These are phyloP conservation scores for Lypha dubia DNA, from an alignment of 2,888 invertebrate genomes.

Conservation along the genomic window DNA sequence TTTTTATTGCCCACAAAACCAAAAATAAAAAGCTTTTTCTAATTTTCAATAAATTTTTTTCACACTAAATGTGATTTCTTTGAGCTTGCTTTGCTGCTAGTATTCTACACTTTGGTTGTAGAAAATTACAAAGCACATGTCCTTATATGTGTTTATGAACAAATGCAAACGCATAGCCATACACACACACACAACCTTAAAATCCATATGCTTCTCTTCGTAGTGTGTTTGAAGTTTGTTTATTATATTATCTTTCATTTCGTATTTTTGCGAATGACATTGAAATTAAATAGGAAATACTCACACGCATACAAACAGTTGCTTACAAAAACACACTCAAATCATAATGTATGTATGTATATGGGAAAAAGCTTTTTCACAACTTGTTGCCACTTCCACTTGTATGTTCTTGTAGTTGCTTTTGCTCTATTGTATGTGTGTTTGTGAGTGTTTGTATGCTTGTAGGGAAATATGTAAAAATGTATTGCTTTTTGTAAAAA, in stretches of 20 bases:
- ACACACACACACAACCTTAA: slow-evolving; percentile 28
- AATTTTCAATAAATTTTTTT: too few relatives aligned
- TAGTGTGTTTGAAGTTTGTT: slow-evolving; percentile 8
- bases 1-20: too few relatives aligned
- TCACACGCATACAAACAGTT: not conserved
- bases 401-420: slow-evolving; percentile 14
- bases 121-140: not conserved
- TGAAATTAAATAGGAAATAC: slow-evolving; percentile 55
- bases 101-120: not conserved
- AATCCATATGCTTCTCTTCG: slow-evolving; percentile 52
- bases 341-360: too few relatives aligned
- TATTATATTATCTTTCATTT: slow-evolving; percentile 29
- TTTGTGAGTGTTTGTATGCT: not conserved
- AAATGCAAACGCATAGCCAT: too few relatives aligned
- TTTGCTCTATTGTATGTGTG: not conserved
- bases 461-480: not conserved
- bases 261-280: slow-evolving; percentile 65
- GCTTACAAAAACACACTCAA: not conserved
- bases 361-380: slow-evolving; percentile 76
- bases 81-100: not conserved
- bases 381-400: slow-evolving; percentile 80
- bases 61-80: not conserved
- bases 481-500: slow-evolving; percentile 1
- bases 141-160: not conserved
- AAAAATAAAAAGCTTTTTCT: too few relatives aligned